Evolutionary conservation across 2,888 invertebrate species (phyloP), one percentile per base, ranked within the genome.

Genomic region (Oscheius onirici): DNA sequence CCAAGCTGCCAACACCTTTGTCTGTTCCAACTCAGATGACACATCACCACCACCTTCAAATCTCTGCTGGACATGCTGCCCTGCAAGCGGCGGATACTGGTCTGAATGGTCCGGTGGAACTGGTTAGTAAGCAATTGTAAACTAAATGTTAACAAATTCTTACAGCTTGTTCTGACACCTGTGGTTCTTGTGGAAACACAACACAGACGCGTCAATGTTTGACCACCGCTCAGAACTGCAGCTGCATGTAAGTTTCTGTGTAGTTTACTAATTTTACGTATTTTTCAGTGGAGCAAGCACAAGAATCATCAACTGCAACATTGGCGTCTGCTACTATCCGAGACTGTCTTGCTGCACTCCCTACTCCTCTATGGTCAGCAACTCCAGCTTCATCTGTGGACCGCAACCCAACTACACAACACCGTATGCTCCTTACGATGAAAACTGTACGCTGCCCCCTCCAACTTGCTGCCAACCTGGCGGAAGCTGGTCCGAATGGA

Each of bases 311-410:
- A 76, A 76, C 26, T 78, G 78, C 54, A 68, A 72, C 44, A 79
- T 76, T 24, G 73, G 73, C 8, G 77, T 77, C 13, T 79, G 79
- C 41, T 77, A 71, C 34, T 79, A 72, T 69, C 79, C 79, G 2
- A 11, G 61, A 8, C 65, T 71, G 17, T 72, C 77, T 11, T 79
- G 79, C 51, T 79, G 79, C 46, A n/a, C 68, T 15, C 73, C 73
- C 13, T 77, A 57, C 40, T 15, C 49, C 0, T 69, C 73, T 10
- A 73, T 71, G 13, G 74, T 79, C 0, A 77, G 71, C n/a, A 66
- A 49, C 17, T 10, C 52, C 10, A 54, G 44, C 20, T 73, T 75
- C 41, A 70, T 70, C 0, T 79, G 79, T 41, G 79, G 79, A 24
- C 79, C 79, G 10, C 20, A 58, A 41, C 63, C 63, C 10, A 49